Conservation (phyloP, 2,888 invertebrate genomes). For the Leucophora obtusa region DNA sequence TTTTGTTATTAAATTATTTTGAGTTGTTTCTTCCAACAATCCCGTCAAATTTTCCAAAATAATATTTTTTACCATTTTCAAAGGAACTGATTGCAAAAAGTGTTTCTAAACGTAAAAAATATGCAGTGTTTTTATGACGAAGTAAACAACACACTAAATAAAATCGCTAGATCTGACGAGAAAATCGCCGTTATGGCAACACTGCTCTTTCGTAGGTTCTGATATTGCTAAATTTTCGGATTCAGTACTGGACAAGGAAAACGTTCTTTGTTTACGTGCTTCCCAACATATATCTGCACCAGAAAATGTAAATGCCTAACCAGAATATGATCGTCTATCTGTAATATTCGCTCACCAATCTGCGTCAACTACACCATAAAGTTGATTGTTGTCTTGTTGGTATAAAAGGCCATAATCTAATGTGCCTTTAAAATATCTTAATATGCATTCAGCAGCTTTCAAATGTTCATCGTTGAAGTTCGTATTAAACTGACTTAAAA, state of each 20-base stretch:
- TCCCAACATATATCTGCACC: slow-evolving; percentile 59
- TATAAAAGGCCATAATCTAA: slow-evolving; percentile 43
- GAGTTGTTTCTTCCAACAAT: too few relatives aligned
- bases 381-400: slow-evolving; percentile 17
- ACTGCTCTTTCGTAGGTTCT: slow-evolving; percentile 59
- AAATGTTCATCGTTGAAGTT: slow-evolving; percentile 58
- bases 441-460: slow-evolving; percentile 56
- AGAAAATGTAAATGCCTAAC: slow-evolving; percentile 56
- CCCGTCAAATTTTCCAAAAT: too few relatives aligned
- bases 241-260: slow-evolving; percentile 58
- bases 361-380: slow-evolving; percentile 55
- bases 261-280: slow-evolving; percentile 56
- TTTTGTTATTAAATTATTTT: too few relatives aligned
- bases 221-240: slow-evolving; percentile 58
- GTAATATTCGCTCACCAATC: slow-evolving; percentile 59
- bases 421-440: slow-evolving; percentile 58
- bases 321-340: slow-evolving; percentile 54
- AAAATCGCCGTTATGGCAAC: slow-evolving; percentile 37
- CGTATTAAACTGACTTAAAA: slow-evolving; percentile 51
- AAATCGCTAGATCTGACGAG: too few relatives aligned
- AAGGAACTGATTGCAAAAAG: too few relatives aligned
- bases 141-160: too few relatives aligned
- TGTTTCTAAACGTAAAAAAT: too few relatives aligned
- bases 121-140: too few relatives aligned
- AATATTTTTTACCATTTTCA: too few relatives aligned